A percentile compares a stretch with the other conserved stretches of the same genome.
These are phyloP conservation scores for Arion vulgaris DNA, from an alignment of 1,140 invertebrate genomes.

Conservation along the genomic window DNA sequence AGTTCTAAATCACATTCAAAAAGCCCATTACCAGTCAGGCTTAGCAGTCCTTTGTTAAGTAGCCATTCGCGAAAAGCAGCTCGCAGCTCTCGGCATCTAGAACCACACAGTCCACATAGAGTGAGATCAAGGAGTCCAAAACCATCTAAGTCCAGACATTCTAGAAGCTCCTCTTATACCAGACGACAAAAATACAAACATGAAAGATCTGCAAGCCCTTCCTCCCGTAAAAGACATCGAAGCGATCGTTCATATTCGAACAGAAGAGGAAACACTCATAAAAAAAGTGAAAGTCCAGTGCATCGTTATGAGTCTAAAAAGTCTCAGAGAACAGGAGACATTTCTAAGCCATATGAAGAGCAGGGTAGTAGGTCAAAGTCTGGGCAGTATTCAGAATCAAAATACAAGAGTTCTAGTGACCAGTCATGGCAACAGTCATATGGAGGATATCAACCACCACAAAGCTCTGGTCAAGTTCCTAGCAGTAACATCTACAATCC, in stretches of 20 bases:
- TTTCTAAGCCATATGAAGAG: neutral
- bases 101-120: neutral
- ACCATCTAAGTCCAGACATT: neutral
- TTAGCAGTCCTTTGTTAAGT: neutral
- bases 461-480: constrained; percentile 2
- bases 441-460: neutral
- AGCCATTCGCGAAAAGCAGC: neutral
- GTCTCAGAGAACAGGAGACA: neutral
- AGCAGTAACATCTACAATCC: constrained; percentile 7
- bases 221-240: neutral
- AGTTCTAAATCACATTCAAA: constrained; percentile 1
- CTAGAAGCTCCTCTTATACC: neutral
- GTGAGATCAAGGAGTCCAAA: neutral
- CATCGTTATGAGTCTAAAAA: constrained; percentile 15
- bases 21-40: neutral
- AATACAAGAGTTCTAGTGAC: neutral
- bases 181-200: neutral
- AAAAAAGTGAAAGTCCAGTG: neutral
- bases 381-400: neutral
- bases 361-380: neutral
- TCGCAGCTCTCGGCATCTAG: neutral
- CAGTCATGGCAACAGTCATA: constrained; percentile 11
- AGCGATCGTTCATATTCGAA: neutral
- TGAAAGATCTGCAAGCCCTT: constrained; percentile 8
- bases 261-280: neutral